These are phyloP conservation scores for Psilopsiagon aymara DNA, from an alignment of 2,113 vertebrate genomes.

Conservation along the genomic window DNA sequence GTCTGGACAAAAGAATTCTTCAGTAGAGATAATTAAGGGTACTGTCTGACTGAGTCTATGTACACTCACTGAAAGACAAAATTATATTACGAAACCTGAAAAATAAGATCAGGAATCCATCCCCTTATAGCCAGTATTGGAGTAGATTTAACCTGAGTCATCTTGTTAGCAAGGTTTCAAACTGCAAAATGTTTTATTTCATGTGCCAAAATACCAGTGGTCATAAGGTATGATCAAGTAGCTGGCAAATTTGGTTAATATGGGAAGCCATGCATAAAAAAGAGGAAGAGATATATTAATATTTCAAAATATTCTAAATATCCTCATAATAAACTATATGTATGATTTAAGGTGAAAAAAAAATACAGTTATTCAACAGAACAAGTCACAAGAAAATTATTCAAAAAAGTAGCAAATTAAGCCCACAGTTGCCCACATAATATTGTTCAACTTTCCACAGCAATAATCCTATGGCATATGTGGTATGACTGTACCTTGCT, in stretches of 20 bases:
- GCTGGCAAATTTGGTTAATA: not conserved
- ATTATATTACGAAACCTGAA: not conserved
- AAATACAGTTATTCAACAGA: not conserved
- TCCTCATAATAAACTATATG: not conserved
- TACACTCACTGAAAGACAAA: not conserved
- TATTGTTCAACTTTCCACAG: not conserved
- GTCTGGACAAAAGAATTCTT: not conserved
- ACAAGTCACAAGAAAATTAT: not conserved
- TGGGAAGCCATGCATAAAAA: not conserved
- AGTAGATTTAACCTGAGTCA: not conserved
- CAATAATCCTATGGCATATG: not conserved
- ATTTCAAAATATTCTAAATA: not conserved
- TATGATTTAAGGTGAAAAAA: not conserved
- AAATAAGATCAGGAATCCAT: not conserved
- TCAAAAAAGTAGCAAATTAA: not conserved
- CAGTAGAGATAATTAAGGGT: not conserved
- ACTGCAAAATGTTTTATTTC: not conserved
- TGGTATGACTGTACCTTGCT: not conserved
- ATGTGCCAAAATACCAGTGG: not conserved
- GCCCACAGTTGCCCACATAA: not conserved
- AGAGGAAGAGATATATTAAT: not conserved
- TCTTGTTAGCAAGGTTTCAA: not conserved
- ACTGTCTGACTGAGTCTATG: not conserved
- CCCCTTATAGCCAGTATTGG: not conserved
- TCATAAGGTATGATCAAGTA: not conserved